These are phyloP conservation scores for Prunella himalayana DNA, from an alignment of 2,113 vertebrate genomes.

Conservation along the genomic window DNA sequence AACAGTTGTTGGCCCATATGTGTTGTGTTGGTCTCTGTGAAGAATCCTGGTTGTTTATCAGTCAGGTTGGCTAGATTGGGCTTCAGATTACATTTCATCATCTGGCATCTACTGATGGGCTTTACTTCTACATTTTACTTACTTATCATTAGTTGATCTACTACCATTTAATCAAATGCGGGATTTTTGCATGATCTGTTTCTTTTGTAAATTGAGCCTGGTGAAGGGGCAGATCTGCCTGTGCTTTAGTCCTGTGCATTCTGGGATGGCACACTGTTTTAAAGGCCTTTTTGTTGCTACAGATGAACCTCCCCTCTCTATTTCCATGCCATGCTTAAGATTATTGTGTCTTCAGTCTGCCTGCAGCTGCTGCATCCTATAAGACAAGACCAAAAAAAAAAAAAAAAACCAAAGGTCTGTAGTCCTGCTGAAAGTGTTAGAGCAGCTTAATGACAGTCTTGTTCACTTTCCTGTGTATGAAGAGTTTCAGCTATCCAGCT, in stretches of 20 bases:
- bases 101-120: not conserved
- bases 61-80: not conserved
- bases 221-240: not conserved
- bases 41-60: not conserved
- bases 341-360: not conserved
- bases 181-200: not conserved
- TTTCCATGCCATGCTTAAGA: not conserved
- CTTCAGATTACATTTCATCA: not conserved
- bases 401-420: not conserved
- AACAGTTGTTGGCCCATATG: not conserved
- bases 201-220: not conserved
- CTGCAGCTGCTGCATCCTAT: not conserved
- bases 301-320: not conserved
- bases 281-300: not conserved
- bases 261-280: not conserved
- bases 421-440: not conserved
- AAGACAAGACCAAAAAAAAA: not conserved
- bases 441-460: not conserved
- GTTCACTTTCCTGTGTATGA: not conserved
- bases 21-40: not conserved
- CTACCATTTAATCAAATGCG: not conserved
- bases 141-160: not conserved
- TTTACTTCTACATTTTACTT: not conserved
- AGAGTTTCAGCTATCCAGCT: not conserved
- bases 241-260: not conserved